phyloP scores from a whole-genome alignment of 2,888 invertebrate species.

The Abscondita cerata region DNA sequence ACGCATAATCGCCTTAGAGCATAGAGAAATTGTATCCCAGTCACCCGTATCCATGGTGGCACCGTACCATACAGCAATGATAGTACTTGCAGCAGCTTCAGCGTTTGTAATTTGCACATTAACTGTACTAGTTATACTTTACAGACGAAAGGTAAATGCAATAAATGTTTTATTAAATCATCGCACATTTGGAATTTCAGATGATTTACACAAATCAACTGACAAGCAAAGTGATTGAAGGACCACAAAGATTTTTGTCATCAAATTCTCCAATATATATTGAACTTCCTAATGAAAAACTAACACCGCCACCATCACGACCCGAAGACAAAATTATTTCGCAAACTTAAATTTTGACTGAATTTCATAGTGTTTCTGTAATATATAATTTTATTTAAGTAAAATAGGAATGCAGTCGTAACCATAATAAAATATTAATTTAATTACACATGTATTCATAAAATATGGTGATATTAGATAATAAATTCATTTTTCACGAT shows the following conservation, averaged over 20 bases:
- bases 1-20: slow-evolving; percentile 64
- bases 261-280: slow-evolving; percentile 73
- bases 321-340: slow-evolving; percentile 13
- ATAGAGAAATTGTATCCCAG: slow-evolving; percentile 72
- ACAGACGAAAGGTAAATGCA: slow-evolving; percentile 67
- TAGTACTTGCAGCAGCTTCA: slow-evolving; percentile 79
- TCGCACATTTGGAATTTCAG: slow-evolving; percentile 35
- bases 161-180: too few relatives aligned
- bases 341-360: slow-evolving; percentile 2
- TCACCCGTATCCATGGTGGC: slow-evolving; percentile 71
- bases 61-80: slow-evolving; percentile 78
- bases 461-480: slow-evolving; percentile 25
- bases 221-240: slow-evolving; percentile 60
- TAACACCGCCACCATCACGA: slow-evolving; percentile 29
- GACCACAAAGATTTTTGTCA: slow-evolving; percentile 66
- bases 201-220: slow-evolving; percentile 60
- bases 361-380: slow-evolving; percentile 1
- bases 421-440: neutral
- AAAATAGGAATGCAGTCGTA: neutral
- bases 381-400: slow-evolving; percentile 6
- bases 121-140: slow-evolving; percentile 76
- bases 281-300: slow-evolving; percentile 70
- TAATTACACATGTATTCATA: slow-evolving; percentile 8
- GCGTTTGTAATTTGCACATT: slow-evolving; percentile 81
- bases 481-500: slow-evolving; percentile 7